Percentiles rank a stretch among this genome's conserved stretches.
Conservation (phyloP, 2,888 invertebrate species). For the Rhingia rostrata region DNA sequence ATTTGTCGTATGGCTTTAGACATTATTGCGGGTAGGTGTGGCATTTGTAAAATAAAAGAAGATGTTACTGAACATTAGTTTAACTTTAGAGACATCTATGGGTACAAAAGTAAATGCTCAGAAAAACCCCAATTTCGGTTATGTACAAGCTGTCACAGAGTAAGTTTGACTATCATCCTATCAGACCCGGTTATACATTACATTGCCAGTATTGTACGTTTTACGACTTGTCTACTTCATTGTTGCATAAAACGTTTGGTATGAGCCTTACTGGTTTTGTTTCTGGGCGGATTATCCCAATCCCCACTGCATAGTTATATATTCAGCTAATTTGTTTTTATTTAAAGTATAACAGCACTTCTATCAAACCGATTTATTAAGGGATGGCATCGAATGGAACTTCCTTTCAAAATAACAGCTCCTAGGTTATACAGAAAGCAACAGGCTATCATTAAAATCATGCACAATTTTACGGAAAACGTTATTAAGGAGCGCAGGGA, state of each 20-base stretch:
- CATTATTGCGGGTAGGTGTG: conserved; percentile 83
- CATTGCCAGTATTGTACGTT: too few species aligned
- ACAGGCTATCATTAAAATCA: conserved; percentile 75
- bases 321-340: not conserved
- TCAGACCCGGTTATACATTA: too few species aligned
- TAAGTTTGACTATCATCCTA: conserved; percentile 79
- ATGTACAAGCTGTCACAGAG: conserved; percentile 88
- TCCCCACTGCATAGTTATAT: not conserved
- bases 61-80: not conserved
- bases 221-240: too few species aligned
- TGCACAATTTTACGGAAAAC: conserved; percentile 79
- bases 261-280: too few species aligned
- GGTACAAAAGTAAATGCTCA: conserved; percentile 83
- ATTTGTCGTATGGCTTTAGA: conserved; percentile 86
- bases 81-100: conserved; percentile 79
- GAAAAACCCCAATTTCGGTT: conserved; percentile 86
- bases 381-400: conserved; percentile 78
- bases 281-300: too few species aligned
- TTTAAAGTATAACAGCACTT: conserved; percentile 77
- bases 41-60: not conserved
- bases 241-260: too few species aligned
- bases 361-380: conserved; percentile 78
- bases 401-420: conserved; percentile 76
- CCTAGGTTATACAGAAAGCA: conserved; percentile 76
- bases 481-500: conserved; percentile 77